Evolutionary conservation across 2,113 vertebrate species (phyloP).

Genomic region (Embiotoca jacksoni): DNA sequence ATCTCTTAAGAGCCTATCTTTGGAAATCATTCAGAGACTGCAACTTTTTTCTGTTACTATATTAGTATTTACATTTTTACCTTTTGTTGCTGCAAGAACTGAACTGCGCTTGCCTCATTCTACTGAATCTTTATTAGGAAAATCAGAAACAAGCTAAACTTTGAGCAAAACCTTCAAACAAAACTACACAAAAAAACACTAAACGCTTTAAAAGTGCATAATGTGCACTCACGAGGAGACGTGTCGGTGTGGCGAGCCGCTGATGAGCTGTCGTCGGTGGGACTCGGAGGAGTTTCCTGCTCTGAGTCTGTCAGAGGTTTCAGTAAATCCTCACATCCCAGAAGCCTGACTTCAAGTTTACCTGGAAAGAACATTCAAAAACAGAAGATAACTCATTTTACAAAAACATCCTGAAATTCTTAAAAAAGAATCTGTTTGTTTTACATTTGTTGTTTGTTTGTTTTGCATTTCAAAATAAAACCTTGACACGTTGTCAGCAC

Average conservation of each 20-base stretch:
- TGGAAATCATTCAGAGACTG: no score
- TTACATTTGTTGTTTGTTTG: no score
- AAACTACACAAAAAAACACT: background rate
- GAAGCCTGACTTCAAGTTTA: conserved; percentile 73
- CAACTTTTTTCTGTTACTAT: no score
- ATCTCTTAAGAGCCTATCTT: no score
- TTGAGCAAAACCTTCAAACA: background rate
- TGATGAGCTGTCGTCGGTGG: background rate
- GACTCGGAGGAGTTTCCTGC: conserved; percentile 13
- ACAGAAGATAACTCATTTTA: background rate
- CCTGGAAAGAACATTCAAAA: conserved; percentile 44
- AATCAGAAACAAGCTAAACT: no score
- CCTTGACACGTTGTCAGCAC: no score
- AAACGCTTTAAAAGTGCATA: background rate
- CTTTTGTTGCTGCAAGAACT: no score
- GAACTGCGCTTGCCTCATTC: no score
- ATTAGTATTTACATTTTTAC: no score
- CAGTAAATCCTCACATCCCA: conserved; percentile 77
- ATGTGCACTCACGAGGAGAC: conserved; percentile 28
- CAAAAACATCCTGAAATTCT: background rate
- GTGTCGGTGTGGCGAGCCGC: conserved; percentile 4
- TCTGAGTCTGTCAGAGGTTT: conserved; percentile 22
- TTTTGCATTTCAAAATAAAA: no score
- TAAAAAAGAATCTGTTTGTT: no score
- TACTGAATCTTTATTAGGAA: no score